Evolutionary conservation across 2,888 invertebrate genomes (phyloP), one percentile per base, ranked within the genome.

Genomic region (Lacanobia wlatinum): DNA sequence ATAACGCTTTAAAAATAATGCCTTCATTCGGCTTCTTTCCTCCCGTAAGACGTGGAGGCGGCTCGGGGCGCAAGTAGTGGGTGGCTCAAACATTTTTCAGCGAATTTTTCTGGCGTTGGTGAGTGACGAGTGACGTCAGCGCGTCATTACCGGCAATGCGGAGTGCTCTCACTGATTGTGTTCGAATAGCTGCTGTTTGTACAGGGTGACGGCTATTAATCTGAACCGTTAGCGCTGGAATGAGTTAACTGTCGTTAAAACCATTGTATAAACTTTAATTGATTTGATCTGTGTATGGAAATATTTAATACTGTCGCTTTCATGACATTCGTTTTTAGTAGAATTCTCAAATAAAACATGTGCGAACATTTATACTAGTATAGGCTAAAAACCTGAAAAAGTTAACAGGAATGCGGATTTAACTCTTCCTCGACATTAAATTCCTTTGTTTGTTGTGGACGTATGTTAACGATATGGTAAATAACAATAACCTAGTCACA

Each of bases 1-100:
- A 88, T 84, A 86, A 87, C 81, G 79, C 65, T 87, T 87, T 85
- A 79, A 82, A 86, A 87, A 85, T 83, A 88, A 87, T 75, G 83
- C 82, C 71, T 85, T 84, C 82, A 82, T 86, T 83, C 71, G 34
- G 63, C 65, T 74, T 71, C 65, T 66, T 71, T 55, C 74, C 63
- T 56, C 43, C 46, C 18, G 38, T 34, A 34, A 55, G 67, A 34
- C 23, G 61, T 38, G 1, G 23, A 14, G n/a, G 48, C 16, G 5
- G 69, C 4, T 34, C 7, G 18, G 68, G 38, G 14, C 18, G 21
- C 12, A 23, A 40, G 34, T 10, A 12, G 52, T 2, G n/a, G 18
- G 28, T 14, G n/a, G 16, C 46, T 43, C 21, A 14, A 38, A 62
- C 43, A 66, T 67, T 76, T 72, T 70, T 81, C 70, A 69, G 48